Conservation (phyloP, 2,113 vertebrate genomes). For the Nestor notabilis region DNA sequence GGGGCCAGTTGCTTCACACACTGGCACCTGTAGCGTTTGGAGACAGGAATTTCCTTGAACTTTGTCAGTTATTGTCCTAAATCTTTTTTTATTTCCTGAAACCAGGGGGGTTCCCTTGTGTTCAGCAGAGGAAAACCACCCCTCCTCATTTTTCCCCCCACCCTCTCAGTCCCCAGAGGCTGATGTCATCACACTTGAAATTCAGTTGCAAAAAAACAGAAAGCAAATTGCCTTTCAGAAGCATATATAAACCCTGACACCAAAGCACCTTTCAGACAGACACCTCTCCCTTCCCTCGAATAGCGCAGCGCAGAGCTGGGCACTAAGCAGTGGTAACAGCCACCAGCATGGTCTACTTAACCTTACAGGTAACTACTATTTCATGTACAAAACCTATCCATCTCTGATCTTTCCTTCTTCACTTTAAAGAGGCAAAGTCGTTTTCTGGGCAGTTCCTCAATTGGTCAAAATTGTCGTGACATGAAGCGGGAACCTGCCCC, state of each 20-base stretch:
- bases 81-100: conserved; percentile 22
- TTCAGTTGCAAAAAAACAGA: conserved; percentile 15
- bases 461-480: neutral
- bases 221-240: conserved; percentile 54
- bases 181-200: conserved; percentile 67
- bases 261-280: conserved; percentile 28
- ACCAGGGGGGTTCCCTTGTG: neutral
- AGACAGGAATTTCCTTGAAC: conserved; percentile 33
- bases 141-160: conserved; percentile 38
- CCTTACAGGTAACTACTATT: conserved; percentile 47
- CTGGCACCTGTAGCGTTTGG: conserved; percentile 29
- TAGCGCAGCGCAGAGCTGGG: neutral
- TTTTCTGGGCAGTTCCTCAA: fast-evolving
- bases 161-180: conserved; percentile 29
- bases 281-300: neutral
- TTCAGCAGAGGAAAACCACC: neutral
- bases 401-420: neutral
- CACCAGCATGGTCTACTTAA: conserved; percentile 54
- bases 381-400: neutral
- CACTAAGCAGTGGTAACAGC: neutral
- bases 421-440: neutral
- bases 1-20: conserved; percentile 4
- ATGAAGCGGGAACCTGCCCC: neutral
- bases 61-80: conserved; percentile 9
- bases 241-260: conserved; percentile 60